Evolutionary conservation across 2,113 vertebrate genomes (phyloP).

Genomic region (Heterocephalus glaber): DNA sequence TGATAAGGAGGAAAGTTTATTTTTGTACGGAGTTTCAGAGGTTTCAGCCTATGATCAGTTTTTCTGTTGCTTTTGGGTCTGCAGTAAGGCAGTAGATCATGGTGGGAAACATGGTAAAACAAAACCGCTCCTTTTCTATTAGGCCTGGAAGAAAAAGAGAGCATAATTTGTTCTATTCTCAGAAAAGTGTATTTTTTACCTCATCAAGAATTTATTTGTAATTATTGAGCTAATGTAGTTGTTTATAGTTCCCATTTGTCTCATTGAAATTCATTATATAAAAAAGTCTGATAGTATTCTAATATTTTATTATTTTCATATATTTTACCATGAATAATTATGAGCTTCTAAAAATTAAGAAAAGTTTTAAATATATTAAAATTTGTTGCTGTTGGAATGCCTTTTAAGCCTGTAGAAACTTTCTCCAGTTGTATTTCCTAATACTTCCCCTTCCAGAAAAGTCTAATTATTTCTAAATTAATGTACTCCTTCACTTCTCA

Average conservation of each 20-base stretch:
- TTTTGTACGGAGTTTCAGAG: not conserved
- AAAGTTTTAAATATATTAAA: not conserved
- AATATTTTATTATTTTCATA: not conserved
- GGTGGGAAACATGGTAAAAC: accelerated
- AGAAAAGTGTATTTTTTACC: not conserved
- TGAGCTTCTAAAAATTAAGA: not conserved
- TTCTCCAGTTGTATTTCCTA: not conserved
- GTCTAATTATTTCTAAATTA: not conserved
- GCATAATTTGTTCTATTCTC: not conserved
- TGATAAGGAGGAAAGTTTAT: not conserved
- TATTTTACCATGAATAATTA: not conserved
- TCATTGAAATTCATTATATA: not conserved
- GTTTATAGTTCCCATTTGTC: not conserved
- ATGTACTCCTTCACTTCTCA: not conserved
- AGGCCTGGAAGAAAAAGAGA: not conserved
- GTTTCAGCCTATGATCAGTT: not conserved
- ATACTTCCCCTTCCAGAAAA: not conserved
- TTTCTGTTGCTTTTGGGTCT: not conserved
- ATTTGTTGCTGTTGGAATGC: not conserved
- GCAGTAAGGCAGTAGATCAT: not conserved
- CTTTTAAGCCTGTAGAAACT: not conserved
- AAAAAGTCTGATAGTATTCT: not conserved
- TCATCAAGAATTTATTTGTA: not conserved
- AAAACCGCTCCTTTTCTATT: not conserved
- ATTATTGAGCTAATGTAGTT: not conserved